These are phyloP conservation scores for Dendroctonus ponderosae DNA, from an alignment of 1,140 invertebrate species.

Conservation along the genomic window DNA sequence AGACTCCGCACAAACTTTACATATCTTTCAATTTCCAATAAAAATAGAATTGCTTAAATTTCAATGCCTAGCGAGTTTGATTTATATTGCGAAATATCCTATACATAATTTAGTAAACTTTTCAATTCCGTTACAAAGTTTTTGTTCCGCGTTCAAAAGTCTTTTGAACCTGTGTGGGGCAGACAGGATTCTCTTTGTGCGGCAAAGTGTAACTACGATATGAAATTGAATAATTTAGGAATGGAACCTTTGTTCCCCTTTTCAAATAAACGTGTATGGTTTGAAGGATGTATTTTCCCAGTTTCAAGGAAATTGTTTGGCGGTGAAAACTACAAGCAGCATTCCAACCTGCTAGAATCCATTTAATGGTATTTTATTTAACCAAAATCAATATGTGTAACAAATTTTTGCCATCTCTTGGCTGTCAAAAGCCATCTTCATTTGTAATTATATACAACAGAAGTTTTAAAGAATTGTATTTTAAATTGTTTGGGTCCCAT, in stretches of 20 bases:
- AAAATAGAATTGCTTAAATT: conserved; percentile 32
- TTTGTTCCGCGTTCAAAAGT: conserved; percentile 11
- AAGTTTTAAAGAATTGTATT: no score
- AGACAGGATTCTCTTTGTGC: conserved; percentile 11
- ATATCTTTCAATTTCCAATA: conserved; percentile 30
- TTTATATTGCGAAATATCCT: conserved; percentile 33
- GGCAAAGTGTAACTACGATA: conserved; percentile 15
- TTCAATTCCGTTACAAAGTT: conserved; percentile 30
- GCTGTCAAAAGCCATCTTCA: no score
- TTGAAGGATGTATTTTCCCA: not conserved
- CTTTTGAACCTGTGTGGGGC: conserved; percentile 11
- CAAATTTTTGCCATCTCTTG: no score
- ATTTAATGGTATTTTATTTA: no score
- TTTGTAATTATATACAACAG: no score
- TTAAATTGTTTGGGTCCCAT: no score
- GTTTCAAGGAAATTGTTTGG: not conserved
- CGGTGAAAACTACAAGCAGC: no score
- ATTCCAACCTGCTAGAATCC: no score
- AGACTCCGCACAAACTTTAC: conserved; percentile 26
- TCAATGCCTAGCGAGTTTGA: conserved; percentile 29
- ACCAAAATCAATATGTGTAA: not conserved
- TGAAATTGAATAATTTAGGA: conserved; percentile 27
- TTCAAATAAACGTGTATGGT: conserved; percentile 9
- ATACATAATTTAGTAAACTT: conserved; percentile 33
- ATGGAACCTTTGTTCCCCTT: conserved; percentile 10